Evolutionary conservation across 1,140 invertebrate species (phyloP), one percentile per base, ranked within the genome.

Genomic region (Trachelipus rathkii): DNA sequence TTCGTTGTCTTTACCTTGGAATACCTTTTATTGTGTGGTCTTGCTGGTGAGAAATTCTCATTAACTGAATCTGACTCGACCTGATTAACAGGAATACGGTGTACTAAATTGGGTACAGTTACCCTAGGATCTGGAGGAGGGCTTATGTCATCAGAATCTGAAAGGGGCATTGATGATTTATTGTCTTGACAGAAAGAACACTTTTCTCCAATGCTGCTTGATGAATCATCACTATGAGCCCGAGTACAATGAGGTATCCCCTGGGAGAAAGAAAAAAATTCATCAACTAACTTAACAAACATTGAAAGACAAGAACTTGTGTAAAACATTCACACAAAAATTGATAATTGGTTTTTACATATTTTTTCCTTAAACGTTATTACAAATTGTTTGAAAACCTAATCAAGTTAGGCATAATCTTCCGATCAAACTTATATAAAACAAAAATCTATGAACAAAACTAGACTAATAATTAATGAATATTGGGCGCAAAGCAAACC

Each of bases 31-130:
- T 83, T 87, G 82, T 85, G 89, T 72, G 88, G 90, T 82, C 89
- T 84, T 23, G 89, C 87, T 0, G 91, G 91, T 74, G 91, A 91
- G 78, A 92, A 90, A 81, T 90, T 92, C 82, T 93, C 91, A 85
- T 92, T 92, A 46, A 93, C 88, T 0, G 91, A 93, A 84, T 93
- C 91, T 0, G 91, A 92, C 82, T 93, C 91, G 83, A 86, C 85
- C 45, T 89, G 85, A 77, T 86, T 86, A 67, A 87, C 86, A 33
- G 83, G 71, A 11, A 84, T 79, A 23, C 86, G 85, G 44, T 87
- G 84, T 3, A 86, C 44, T 78, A 83, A 78, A 53, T 50, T 74
- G 68, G 70, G 77, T 23, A 66, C 76, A n/a, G 67, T 70, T 68
- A 73, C 66, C 10, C 75, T 53, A 15, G 77, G 74, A 73, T 78